Base-by-base conservation (phyloP, 1,140 invertebrate species). In the Amphibalanus amphitrite region DNA sequence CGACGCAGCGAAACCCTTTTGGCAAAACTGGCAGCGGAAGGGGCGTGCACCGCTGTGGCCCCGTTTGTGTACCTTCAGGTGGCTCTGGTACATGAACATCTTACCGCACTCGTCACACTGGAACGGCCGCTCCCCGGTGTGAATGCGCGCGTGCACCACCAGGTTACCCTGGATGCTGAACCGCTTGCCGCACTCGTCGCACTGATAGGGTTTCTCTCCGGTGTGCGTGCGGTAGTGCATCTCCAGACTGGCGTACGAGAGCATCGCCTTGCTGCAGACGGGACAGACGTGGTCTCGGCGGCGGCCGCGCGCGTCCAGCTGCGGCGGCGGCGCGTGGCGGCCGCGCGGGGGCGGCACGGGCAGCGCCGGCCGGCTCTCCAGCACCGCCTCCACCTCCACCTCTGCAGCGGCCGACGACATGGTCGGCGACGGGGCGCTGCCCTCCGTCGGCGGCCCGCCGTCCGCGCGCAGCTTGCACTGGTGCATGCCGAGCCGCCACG, bases 141-240 rank as follows among this genome's bases (percentile, higher is more conserved):
- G 77, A 20, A 74, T 73, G n/a, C 76, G 69, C 76, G 28, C 72
- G 72, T 77, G 82, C 29, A 72, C 72, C 71, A 74, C 74, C 59
- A 75, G 74, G 65, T 75, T 75, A 69, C 74, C 74, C 23, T 73
- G 71, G 33, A 73, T 71, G 28, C 72, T 73, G 59, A 72, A 75
- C 8, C 71, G 69, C 59, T 99, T 98, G 17, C 91, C 88, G 81
- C 96, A 98, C 79, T 90, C 87, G 0, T 91, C 90, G 82, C 96
- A 99, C 77, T 90, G 90, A 84, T 98, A 99, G 0, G 95, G 96
- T 78, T 97, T 97, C 80, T 97, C 93, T 0, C 96, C 94, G 0
- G 95, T 97, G 80, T 98, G 96, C 0, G 94, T 95, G 75, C 94
- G 85, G 78, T 93, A 91, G 80, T 97, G 95, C 28, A 73, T 70